Conservation (phyloP, 2,888 invertebrate genomes). For the Philereme vetulata region DNA sequence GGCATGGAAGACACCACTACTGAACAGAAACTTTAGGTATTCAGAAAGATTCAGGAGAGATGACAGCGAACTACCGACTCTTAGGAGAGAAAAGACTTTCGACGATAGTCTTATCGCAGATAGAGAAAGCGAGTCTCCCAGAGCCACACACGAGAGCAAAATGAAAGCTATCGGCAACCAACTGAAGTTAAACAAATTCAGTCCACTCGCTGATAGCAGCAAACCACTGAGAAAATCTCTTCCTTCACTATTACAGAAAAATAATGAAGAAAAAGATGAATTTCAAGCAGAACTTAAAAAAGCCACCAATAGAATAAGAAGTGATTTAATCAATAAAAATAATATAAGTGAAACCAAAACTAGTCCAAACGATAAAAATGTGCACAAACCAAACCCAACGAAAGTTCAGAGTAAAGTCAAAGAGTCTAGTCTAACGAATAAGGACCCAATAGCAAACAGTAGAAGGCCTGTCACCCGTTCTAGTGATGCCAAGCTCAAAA, state of each 20-base stretch:
- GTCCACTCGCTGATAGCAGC: slow-evolving; percentile 61
- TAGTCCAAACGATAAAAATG: slow-evolving; percentile 72
- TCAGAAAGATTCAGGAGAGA: slow-evolving; percentile 78
- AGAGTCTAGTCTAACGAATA: slow-evolving; percentile 75
- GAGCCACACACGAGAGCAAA: slow-evolving; percentile 62
- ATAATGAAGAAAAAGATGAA: slow-evolving; percentile 82
- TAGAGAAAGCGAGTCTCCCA: slow-evolving; percentile 65
- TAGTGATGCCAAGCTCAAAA: slow-evolving; percentile 64
- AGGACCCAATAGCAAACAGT: slow-evolving; percentile 51
- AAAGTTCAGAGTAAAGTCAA: slow-evolving; percentile 76
- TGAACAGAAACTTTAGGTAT: slow-evolving; percentile 76
- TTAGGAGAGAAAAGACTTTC: slow-evolving; percentile 80
- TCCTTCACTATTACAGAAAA: slow-evolving; percentile 78
- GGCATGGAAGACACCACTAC: slow-evolving; percentile 75
- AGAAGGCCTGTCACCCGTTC: slow-evolving; percentile 64
- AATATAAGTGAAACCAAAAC: slow-evolving; percentile 76
- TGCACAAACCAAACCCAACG: slow-evolving; percentile 74
- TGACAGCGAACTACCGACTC: slow-evolving; percentile 61
- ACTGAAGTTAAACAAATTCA: slow-evolving; percentile 60
- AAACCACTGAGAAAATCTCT: slow-evolving; percentile 81
- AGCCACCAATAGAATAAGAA: slow-evolving; percentile 80
- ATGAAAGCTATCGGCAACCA: slow-evolving; percentile 67
- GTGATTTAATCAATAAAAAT: slow-evolving; percentile 75
- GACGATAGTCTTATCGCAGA: slow-evolving; percentile 72
- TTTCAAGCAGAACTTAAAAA: slow-evolving; percentile 81